These are phyloP conservation scores for Agapostemon virescens DNA, from an alignment of 2,888 invertebrate species.

Conservation along the genomic window DNA sequence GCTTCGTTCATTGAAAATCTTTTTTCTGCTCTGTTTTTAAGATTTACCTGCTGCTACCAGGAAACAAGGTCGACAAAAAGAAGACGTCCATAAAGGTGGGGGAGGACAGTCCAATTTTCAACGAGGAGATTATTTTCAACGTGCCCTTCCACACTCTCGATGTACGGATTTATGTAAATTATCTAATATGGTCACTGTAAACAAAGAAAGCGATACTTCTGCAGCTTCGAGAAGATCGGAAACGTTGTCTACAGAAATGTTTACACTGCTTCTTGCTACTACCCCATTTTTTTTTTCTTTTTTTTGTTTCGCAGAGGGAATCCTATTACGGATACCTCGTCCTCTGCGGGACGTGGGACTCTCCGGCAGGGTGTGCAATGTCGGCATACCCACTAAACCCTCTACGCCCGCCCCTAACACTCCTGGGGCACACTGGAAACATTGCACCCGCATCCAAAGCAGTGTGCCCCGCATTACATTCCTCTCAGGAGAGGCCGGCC, in stretches of 20 bases:
- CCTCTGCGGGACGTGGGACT: no score
- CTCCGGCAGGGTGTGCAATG: no score
- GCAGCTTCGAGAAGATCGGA: neutral
- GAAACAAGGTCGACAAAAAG: slow-evolving; percentile 91
- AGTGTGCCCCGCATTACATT: no score
- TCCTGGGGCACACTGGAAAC: no score
- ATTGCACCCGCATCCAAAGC: no score
- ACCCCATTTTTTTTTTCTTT: no score
- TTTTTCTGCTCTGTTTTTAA: slow-evolving; percentile 27
- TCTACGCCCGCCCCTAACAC: no score
- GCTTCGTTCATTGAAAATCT: neutral
- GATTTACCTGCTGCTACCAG: slow-evolving; percentile 90
- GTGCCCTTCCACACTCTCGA: slow-evolving; percentile 87
- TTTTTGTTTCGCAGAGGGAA: no score
- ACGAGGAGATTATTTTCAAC: slow-evolving; percentile 92
- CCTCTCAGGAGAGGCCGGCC: no score
- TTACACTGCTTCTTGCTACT: neutral
- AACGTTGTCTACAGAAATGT: neutral
- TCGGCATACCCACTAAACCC: no score
- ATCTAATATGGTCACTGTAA: neutral
- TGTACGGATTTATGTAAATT: slow-evolving; percentile 77
- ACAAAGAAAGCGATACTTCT: neutral
- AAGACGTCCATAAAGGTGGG: slow-evolving; percentile 88
- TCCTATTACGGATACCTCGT: no score
- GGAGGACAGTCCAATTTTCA: slow-evolving; percentile 89